Conservation (phyloP, 2,888 invertebrate species). For the Lepidocyrtoides sp. region DNA sequence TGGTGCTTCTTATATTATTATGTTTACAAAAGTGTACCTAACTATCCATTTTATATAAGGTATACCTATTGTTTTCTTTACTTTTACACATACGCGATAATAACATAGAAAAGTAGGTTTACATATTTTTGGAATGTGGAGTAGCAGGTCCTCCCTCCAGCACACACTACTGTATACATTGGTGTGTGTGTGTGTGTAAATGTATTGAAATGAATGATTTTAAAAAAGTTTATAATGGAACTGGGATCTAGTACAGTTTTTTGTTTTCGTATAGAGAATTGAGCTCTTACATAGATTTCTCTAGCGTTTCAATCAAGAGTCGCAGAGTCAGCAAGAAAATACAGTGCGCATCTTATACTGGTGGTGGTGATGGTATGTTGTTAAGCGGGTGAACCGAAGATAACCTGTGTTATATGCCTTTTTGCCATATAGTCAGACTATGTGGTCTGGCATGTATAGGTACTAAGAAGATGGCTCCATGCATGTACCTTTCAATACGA, state of each 20-base stretch:
- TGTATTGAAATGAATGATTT: constrained; percentile 51
- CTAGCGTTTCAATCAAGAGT: constrained; percentile 71
- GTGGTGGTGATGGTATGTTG: background rate
- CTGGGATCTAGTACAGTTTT: constrained; percentile 24
- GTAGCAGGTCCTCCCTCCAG: background rate
- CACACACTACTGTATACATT: background rate
- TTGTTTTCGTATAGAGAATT: constrained; percentile 21
- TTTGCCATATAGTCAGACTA: background rate
- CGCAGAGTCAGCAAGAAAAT: constrained; percentile 64
- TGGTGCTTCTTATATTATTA: background rate
- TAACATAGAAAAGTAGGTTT: too few relatives aligned
- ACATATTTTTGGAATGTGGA: background rate
- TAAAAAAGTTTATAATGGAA: constrained; percentile 58
- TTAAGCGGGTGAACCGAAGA: background rate
- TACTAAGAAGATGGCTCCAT: background rate
- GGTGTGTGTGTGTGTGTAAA: background rate
- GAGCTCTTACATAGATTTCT: constrained; percentile 10
- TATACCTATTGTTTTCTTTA: background rate
- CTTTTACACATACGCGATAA: background rate
- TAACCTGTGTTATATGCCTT: background rate
- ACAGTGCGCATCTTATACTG: background rate
- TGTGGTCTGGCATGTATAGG: background rate
- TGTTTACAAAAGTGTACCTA: background rate
- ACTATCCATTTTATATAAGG: too few relatives aligned
- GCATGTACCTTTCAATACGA: background rate